A percentile compares a stretch with the other conserved stretches of the same genome.
These are phyloP conservation scores for Achroia grisella DNA, from an alignment of 1,140 invertebrate species.

Conservation along the genomic window DNA sequence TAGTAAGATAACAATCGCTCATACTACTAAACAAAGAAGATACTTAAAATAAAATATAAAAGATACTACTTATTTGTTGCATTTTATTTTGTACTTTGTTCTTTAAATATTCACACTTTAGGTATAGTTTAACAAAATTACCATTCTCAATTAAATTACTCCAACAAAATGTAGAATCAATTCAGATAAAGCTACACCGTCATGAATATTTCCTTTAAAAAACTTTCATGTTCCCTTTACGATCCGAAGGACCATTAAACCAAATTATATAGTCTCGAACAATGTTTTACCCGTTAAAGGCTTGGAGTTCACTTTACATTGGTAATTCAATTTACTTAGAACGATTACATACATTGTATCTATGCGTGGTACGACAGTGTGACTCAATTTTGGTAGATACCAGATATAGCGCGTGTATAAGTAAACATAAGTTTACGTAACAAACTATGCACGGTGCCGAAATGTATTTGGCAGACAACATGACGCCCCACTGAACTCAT, in stretches of 20 bases:
- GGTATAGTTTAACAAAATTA: no score
- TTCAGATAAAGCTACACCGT: no score
- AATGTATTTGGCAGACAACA: conserved; percentile 8
- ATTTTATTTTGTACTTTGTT: no score
- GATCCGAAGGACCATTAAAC: conserved; percentile 5
- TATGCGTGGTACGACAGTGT: conserved; percentile 5
- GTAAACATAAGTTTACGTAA: conserved; percentile 4
- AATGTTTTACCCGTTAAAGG: conserved; percentile 3
- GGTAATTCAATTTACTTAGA: conserved; percentile 13
- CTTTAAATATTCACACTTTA: no score
- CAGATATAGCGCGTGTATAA: conserved; percentile 1
- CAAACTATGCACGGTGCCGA: neutral
- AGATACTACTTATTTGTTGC: no score
- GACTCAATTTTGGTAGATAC: conserved; percentile 9
- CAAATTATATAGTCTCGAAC: conserved; percentile 7
- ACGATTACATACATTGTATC: conserved; percentile 7
- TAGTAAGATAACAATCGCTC: no score
- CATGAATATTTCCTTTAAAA: neutral
- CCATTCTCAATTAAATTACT: no score
- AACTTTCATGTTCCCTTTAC: neutral
- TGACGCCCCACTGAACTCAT: conserved; percentile 4
- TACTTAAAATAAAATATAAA: no score
- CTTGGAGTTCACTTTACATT: conserved; percentile 8
- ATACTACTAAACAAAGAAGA: no score
- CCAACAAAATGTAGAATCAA: no score